Evolutionary conservation across 2,113 vertebrate species (phyloP).

Genomic region (Megatriorchis doriae): DNA sequence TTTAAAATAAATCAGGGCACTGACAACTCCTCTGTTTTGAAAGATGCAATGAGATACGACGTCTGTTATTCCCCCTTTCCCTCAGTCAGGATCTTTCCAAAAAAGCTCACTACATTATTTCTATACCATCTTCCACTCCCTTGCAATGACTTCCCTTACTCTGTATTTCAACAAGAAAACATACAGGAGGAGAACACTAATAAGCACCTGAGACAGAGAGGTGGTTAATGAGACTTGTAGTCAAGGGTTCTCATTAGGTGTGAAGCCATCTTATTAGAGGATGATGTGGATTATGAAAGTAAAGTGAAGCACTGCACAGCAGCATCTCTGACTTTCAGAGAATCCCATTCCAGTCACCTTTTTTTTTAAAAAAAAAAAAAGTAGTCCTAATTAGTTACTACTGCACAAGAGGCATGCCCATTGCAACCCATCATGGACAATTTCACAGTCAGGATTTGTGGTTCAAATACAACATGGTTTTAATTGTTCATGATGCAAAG

Average conservation of each 20-base stretch:
- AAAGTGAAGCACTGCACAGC: background rate
- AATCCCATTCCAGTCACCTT: background rate
- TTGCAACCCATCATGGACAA: background rate
- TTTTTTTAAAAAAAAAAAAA: background rate
- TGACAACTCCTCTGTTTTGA: background rate
- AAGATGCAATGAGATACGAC: background rate
- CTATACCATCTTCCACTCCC: background rate
- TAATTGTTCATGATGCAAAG: background rate
- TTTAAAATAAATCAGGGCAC: background rate
- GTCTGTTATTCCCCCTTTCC: background rate
- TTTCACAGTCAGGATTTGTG: background rate
- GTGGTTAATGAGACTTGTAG: background rate
- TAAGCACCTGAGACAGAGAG: background rate
- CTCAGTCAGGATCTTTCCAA: background rate
- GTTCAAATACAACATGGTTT: background rate
- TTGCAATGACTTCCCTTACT: background rate
- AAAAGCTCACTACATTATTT: background rate
- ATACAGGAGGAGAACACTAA: background rate
- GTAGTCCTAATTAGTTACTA: background rate
- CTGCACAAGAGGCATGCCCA: background rate
- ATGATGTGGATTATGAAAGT: background rate
- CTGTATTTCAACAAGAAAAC: background rate
- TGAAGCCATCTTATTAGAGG: background rate
- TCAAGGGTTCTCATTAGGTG: background rate
- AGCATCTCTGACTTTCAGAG: background rate